A percentile compares a stretch with the other conserved stretches of the same genome.
Evolutionary conservation across 2,888 invertebrate species (phyloP).

Genomic region (Subacronicta megacephala): DNA sequence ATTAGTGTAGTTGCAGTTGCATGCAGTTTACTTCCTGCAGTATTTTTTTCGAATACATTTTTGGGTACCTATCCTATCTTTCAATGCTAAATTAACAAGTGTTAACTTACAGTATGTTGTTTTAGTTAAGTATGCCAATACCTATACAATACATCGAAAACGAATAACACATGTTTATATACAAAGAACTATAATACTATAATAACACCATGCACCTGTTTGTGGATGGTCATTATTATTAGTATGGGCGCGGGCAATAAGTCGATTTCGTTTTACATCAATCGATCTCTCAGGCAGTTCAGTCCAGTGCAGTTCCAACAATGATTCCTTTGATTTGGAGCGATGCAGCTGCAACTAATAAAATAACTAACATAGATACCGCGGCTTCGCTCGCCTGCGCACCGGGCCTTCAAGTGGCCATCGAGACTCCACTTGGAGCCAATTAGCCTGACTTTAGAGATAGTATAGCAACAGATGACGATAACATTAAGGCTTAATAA

Average conservation of each 20-base stretch:
- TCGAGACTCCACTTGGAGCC: slow-evolving; percentile 76
- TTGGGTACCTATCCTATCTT: no score
- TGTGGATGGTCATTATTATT: no score
- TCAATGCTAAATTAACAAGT: no score
- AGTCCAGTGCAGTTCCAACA: slow-evolving; percentile 58
- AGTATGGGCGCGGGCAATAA: slow-evolving; percentile 25
- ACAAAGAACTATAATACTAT: no score
- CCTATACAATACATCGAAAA: no score
- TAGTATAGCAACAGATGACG: slow-evolving; percentile 44
- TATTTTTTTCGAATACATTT: no score
- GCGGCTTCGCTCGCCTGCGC: slow-evolving; percentile 47
- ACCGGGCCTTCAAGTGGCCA: slow-evolving; percentile 55
- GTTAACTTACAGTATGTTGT: no score
- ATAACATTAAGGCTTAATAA: slow-evolving; percentile 17
- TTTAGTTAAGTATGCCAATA: no score
- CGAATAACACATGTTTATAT: no score
- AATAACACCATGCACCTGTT: no score
- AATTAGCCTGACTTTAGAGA: slow-evolving; percentile 74
- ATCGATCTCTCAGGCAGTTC: slow-evolving; percentile 35
- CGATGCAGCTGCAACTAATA: slow-evolving; percentile 75
- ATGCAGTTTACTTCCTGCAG: no score
- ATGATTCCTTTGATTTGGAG: slow-evolving; percentile 75
- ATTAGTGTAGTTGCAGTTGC: no score
- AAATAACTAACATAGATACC: slow-evolving; percentile 59
- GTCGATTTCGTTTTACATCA: slow-evolving; percentile 34